Conservation (phyloP, 2,797 vertebrate species). For the Discoglossus pictus region DNA sequence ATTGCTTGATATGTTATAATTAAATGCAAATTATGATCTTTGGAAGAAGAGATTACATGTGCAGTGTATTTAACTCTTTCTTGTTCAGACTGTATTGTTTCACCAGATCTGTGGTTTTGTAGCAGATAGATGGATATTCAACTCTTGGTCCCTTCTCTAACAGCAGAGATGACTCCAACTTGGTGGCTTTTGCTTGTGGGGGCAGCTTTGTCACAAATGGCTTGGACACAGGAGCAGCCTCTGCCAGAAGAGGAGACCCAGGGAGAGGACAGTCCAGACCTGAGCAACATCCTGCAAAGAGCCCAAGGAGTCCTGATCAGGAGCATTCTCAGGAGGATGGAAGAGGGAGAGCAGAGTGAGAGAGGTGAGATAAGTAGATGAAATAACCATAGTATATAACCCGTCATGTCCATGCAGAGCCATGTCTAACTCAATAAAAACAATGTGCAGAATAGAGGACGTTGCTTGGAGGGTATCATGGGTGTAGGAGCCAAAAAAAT, state of each 20-base stretch:
- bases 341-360: constrained; percentile 67
- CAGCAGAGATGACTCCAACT: constrained; percentile 69
- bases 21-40: constrained; percentile 30
- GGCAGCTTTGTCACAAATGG: constrained; percentile 67
- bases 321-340: constrained; percentile 74
- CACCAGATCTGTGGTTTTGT: too few species aligned
- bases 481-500: too few species aligned
- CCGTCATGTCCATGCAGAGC: too few species aligned
- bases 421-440: too few species aligned
- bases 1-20: constrained; percentile 32
- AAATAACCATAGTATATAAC: too few species aligned
- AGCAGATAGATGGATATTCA: too few species aligned
- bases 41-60: constrained; percentile 41
- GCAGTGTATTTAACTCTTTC: constrained; percentile 9
- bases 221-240: constrained; percentile 65
- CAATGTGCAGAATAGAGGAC: too few species aligned
- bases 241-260: constrained; percentile 66
- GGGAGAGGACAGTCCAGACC: constrained; percentile 56
- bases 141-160: constrained; percentile 35
- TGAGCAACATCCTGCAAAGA: constrained; percentile 75
- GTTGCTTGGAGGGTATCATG: too few species aligned
- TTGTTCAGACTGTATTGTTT: too few species aligned
- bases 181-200: constrained; percentile 74
- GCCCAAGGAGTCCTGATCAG: constrained; percentile 74
- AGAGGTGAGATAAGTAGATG: constrained; percentile 60